These are phyloP conservation scores for Daktulosphaira vitifoliae DNA, from an alignment of 1,140 invertebrate species.

Conservation along the genomic window DNA sequence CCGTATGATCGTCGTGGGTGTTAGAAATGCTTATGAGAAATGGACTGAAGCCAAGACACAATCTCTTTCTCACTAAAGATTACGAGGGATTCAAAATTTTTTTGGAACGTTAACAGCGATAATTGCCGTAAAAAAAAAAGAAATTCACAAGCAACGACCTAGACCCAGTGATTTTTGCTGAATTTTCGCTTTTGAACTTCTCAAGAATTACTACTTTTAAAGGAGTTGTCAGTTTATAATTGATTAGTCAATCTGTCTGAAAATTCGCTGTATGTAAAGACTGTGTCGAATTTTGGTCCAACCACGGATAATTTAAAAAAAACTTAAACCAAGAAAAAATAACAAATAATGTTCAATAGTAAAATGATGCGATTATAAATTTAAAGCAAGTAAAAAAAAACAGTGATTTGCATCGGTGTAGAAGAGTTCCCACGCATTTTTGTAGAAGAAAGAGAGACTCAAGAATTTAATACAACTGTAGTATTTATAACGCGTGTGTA, in stretches of 20 bases:
- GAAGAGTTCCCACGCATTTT: neutral
- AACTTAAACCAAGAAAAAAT: neutral
- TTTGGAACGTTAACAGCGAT: too few species aligned
- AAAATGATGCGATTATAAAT: neutral
- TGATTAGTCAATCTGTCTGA: neutral
- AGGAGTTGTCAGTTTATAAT: too few species aligned
- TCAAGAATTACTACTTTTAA: too few species aligned
- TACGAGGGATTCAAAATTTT: too few species aligned
- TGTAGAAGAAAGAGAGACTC: neutral
- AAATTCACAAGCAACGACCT: too few species aligned
- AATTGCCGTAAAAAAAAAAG: too few species aligned
- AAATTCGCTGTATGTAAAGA: neutral
- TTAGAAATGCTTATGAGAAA: neutral
- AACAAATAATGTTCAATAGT: neutral
- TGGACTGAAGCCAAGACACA: constrained; percentile 1
- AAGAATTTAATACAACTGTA: too few species aligned
- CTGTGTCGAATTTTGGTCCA: neutral
- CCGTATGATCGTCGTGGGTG: neutral
- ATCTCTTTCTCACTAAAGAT: too few species aligned
- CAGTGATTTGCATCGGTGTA: neutral
- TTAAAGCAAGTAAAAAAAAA: neutral
- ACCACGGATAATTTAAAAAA: neutral
- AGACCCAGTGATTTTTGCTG: too few species aligned
- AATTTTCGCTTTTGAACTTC: too few species aligned
- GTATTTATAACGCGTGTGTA: too few species aligned